Evolutionary conservation across 1,140 invertebrate species (phyloP), one percentile per base, ranked within the genome.

Genomic region (Goniozus legneri): DNA sequence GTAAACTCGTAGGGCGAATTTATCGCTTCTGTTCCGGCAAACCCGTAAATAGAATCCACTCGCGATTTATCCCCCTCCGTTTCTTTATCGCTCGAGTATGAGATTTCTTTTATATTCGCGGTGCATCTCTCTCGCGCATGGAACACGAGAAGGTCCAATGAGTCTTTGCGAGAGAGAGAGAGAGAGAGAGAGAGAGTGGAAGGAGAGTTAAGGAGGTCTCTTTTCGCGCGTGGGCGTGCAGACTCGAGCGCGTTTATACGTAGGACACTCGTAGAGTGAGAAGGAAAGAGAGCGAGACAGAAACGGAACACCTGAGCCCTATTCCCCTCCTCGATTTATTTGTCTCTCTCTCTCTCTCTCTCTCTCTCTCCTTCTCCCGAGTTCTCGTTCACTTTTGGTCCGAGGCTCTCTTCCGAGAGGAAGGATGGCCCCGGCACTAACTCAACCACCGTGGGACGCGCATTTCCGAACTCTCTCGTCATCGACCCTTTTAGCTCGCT

Each of bases 381-480:
- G 27, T 10, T 35, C 21, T 36, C 22, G 14, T 43, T 18, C n/a
- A n/a, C n/a, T n/a, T n/a, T n/a, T n/a, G n/a, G n/a, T n/a, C n/a
- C n/a, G n/a, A n/a, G n/a, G n/a, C n/a, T n/a, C n/a, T n/a, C n/a
- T n/a, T n/a, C n/a, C n/a, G n/a, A 49, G 62, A 65, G 62, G 54
- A 68, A 65, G 62, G 62, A 68, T 67, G 62, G 52, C 58, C 58
- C 35, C 54, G n/a, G 54, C 61, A 59, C 62, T 64, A 69, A 68
- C 62, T 67, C 57, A 59, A 50, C 56, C 56, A 67, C n/a, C 63
- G 67, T 69, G 58, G 60, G 66, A 59, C 38, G 58, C 56, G 54
- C 64, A 69, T 70, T 69, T 69, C 60, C 64, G 54, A 70, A 70
- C 62, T 64, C 64, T 67, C 66, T 71, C 69, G 67, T 71, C 69